These are phyloP conservation scores for Melanotaenia pygmaea DNA, from an alignment of 2,797 vertebrate genomes.

Conservation along the genomic window DNA sequence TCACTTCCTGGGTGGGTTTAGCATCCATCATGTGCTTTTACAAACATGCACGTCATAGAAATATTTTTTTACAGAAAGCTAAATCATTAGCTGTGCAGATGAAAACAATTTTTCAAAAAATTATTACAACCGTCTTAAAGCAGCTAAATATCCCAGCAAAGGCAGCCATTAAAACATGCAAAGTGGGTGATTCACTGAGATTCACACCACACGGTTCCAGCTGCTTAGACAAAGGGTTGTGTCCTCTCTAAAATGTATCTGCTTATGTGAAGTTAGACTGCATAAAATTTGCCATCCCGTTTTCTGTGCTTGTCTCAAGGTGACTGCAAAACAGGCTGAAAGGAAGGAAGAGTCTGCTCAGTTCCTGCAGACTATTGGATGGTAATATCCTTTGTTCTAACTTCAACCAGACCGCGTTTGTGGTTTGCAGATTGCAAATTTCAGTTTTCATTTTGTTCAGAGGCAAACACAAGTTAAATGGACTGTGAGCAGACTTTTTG, in stretches of 20 bases:
- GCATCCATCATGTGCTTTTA: slow-evolving; percentile 53
- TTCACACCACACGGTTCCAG: slow-evolving; percentile 34
- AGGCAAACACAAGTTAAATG: not conserved
- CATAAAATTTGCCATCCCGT: slow-evolving; percentile 6
- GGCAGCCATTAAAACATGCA: slow-evolving; percentile 39
- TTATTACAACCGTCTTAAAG: slow-evolving; percentile 42
- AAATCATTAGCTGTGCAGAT: slow-evolving; percentile 35
- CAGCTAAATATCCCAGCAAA: slow-evolving; percentile 37
- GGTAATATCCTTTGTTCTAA: slow-evolving; percentile 24
- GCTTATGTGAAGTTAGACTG: slow-evolving; percentile 16
- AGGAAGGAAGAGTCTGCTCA: slow-evolving; percentile 35
- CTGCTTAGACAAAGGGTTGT: slow-evolving; percentile 22
- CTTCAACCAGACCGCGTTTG: slow-evolving; percentile 37
- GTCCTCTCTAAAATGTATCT: slow-evolving; percentile 31
- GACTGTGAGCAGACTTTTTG: slow-evolving; percentile 10
- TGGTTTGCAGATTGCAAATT: slow-evolving; percentile 28
- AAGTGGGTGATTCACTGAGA: slow-evolving; percentile 47
- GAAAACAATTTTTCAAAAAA: slow-evolving; percentile 42
- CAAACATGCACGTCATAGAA: slow-evolving; percentile 20
- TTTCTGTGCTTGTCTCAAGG: slow-evolving; percentile 22
- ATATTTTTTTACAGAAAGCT: slow-evolving; percentile 32
- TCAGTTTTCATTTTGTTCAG: slow-evolving; percentile 23
- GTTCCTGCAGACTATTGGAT: slow-evolving; percentile 31
- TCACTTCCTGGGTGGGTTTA: slow-evolving; percentile 80
- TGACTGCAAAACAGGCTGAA: slow-evolving; percentile 31